Evolutionary conservation across 2,113 vertebrate genomes (phyloP).

Genomic region (Trichechus manatus): DNA sequence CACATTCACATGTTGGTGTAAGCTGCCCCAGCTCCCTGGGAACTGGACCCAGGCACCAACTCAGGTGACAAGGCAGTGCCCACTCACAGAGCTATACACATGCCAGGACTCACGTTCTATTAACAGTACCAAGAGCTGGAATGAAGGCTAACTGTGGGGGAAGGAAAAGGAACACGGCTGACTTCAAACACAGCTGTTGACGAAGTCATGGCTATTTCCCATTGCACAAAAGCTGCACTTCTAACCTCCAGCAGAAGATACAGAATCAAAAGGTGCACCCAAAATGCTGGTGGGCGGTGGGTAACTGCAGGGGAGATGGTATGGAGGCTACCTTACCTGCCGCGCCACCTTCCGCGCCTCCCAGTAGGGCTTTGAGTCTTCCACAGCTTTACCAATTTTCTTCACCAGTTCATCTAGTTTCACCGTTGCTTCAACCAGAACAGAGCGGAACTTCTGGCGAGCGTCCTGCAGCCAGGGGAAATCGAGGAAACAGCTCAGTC

Average conservation of each 20-base stretch:
- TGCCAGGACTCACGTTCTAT: neutral
- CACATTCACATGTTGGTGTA: accelerated
- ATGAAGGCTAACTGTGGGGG: too few species aligned
- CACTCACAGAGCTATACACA: neutral
- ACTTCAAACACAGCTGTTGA: neutral
- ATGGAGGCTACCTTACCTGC: constrained; percentile 89
- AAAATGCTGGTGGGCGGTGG: accelerated
- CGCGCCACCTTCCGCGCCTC: constrained; percentile 95
- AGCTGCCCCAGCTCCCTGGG: neutral
- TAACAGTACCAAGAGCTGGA: constrained; percentile 24
- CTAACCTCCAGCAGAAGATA: accelerated
- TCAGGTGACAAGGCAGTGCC: accelerated
- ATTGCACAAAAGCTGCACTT: accelerated
- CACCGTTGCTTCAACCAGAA: constrained; percentile 95
- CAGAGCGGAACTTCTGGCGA: constrained; percentile 95
- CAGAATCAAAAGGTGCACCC: accelerated
- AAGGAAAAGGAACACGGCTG: neutral
- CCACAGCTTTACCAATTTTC: constrained; percentile 97
- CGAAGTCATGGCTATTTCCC: neutral
- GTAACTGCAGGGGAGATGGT: neutral
- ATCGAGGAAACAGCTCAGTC: neutral
- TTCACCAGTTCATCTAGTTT: constrained; percentile 97
- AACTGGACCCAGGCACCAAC: neutral
- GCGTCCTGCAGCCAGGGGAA: constrained; percentile 89
- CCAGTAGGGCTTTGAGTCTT: constrained; percentile 99